phyloP scores from a whole-genome alignment of 2,113 vertebrate species.

The Cyanoliseus patagonus region DNA sequence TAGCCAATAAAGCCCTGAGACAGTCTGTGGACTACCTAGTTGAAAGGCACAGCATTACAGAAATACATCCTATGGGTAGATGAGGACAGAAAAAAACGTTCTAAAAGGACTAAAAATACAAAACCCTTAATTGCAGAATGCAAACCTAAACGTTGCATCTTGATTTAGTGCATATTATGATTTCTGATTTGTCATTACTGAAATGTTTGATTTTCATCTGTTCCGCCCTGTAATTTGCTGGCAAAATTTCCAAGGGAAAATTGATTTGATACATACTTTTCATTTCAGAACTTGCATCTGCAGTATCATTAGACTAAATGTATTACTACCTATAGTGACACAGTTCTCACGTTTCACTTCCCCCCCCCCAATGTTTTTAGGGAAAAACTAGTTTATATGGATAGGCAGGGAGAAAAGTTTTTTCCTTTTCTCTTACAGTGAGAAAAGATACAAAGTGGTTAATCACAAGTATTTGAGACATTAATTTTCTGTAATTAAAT shows the following conservation, averaged over 20 bases:
- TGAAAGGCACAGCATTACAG: background rate
- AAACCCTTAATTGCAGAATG: background rate
- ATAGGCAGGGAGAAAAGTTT: background rate
- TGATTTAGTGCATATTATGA: background rate
- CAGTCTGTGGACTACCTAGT: background rate
- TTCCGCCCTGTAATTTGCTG: slow-evolving; percentile 37
- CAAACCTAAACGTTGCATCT: background rate
- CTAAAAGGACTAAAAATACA: background rate
- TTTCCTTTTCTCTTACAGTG: background rate
- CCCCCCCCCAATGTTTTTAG: background rate
- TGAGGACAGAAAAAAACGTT: background rate
- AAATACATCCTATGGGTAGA: background rate
- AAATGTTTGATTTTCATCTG: background rate
- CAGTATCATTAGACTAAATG: background rate
- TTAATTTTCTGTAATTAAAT: background rate
- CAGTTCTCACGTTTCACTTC: background rate
- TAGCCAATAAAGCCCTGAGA: background rate
- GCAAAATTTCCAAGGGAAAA: background rate
- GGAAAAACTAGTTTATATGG: background rate
- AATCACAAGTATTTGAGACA: background rate
- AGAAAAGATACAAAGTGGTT: background rate
- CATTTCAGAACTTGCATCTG: slow-evolving; percentile 3
- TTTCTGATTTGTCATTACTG: background rate
- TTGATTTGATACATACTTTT: slow-evolving; percentile 47
- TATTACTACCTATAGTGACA: background rate